Base-by-base conservation (phyloP, 2,888 invertebrate species). In the Drosophila ezoana region DNA sequence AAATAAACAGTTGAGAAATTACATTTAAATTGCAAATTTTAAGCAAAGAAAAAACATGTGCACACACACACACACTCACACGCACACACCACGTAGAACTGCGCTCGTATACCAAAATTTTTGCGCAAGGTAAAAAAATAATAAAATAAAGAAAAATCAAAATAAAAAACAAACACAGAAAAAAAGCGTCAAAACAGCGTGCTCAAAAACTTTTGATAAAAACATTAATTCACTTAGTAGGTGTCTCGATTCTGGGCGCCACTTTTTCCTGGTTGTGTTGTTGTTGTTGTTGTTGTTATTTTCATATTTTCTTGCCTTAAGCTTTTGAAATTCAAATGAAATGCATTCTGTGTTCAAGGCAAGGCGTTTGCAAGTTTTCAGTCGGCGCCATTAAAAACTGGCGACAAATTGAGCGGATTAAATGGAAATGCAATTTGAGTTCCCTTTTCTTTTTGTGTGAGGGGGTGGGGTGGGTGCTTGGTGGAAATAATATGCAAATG, bases 1-100 rank as follows among this genome's bases (percentile, higher is more conserved):
- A 80, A 88, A 80, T 80, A 88, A 83, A 72, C 83, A 77, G 72
- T 77, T 75, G 84, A 86, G 63, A 83, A 80, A 83, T 83, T 83
- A 83, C 83, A 83, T 83, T 83, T 83, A 83, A 86, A 83, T 86
- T 83, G 87, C 81, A 88, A 83, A 83, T 83, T 80, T 70, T 47
- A 48, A 67, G 49, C 38, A 64, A 76, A 61, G 62, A 35, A 62
- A 67, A 23, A 49, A 48, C 44, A 48, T n/a, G 38, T 44, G 13
- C 28, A 20, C 40, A 28, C 53, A 62, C 9, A 38, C 49, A 38
- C 49, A 40, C 32, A 38, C 49, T 37, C 32, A 45, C 16, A 32
- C 16, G 33, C 10, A 10, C 13, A 48, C 35, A 51, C 6, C 40
- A 13, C 49, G 35, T 33, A 43, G 64, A 28, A 44, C 3, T 10